Conservation (phyloP, 2,888 invertebrate species). For the Ceraclea dissimilis region DNA sequence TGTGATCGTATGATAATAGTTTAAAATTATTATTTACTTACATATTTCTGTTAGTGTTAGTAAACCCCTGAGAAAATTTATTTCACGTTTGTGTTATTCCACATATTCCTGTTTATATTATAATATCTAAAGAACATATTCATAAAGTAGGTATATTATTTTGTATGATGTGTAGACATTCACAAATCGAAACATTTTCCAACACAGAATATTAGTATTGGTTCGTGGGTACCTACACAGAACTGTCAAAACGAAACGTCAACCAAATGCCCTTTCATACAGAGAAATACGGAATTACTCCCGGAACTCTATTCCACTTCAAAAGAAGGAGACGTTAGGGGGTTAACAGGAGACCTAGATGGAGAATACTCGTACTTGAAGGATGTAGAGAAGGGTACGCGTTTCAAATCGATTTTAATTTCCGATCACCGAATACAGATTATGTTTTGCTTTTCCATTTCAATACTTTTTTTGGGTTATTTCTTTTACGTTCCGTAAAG, state of each 20-base stretch:
- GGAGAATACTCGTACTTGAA: background rate
- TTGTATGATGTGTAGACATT: too few species aligned
- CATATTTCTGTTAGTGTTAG: too few species aligned
- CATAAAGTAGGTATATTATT: too few species aligned
- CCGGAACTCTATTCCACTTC: constrained; percentile 17
- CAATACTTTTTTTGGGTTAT: constrained; percentile 22
- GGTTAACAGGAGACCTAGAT: constrained; percentile 1
- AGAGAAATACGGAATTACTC: constrained; percentile 23
- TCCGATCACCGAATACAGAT: constrained; percentile 27
- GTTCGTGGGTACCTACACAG: background rate
- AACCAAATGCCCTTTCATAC: constrained; percentile 25
- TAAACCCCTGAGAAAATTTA: too few species aligned
- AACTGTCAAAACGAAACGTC: constrained; percentile 26
- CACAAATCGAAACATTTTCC: constrained; percentile 10
- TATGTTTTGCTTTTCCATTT: constrained; percentile 26
- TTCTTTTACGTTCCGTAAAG: constrained; percentile 13
- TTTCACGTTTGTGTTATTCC: too few species aligned
- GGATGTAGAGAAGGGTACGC: constrained; percentile 7
- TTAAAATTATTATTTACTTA: too few species aligned
- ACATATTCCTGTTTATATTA: too few species aligned
- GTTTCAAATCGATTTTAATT: constrained; percentile 26
- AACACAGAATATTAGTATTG: background rate
- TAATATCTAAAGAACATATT: too few species aligned
- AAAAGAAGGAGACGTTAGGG: constrained; percentile 15
- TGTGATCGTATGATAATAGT: too few species aligned